Percentiles rank a stretch among this genome's conserved stretches.
Conservation (phyloP, 2,113 vertebrate genomes). For the Leiothrix lutea region DNA sequence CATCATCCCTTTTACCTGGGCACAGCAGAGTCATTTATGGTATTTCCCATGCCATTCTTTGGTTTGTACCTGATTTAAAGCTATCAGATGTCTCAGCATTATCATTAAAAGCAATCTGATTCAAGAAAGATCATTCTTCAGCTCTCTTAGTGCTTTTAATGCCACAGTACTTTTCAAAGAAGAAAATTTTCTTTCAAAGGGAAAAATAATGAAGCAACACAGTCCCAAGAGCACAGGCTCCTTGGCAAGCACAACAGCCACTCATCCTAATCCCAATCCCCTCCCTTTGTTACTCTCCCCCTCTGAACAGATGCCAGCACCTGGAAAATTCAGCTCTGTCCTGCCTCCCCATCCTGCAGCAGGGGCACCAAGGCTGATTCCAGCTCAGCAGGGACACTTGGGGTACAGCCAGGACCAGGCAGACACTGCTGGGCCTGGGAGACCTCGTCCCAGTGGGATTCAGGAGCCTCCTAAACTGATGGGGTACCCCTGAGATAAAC, state of each 20-base stretch:
- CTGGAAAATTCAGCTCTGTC: background rate
- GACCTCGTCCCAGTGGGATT: background rate
- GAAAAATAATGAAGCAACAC: background rate
- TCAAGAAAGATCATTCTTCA: background rate
- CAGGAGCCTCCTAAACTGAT: background rate
- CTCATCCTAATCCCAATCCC: background rate
- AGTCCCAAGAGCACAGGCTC: background rate
- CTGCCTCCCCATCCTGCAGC: background rate
- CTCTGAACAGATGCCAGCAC: background rate
- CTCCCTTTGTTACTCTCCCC: background rate
- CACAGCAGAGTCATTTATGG: background rate
- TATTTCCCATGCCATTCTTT: background rate
- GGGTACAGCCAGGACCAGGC: background rate
- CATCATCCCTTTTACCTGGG: background rate
- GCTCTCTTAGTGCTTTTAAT: background rate
- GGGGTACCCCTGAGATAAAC: background rate
- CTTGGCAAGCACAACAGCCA: background rate
- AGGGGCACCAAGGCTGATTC: background rate
- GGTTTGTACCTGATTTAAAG: background rate
- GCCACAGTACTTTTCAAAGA: background rate
- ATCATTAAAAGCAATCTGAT: background rate
- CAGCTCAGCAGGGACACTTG: fast-evolving
- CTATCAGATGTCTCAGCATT: background rate
- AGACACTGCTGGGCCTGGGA: background rate
- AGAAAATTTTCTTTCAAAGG: background rate